Base-by-base conservation (phyloP, 1,140 invertebrate species). In the Homalodisca vitripennis region DNA sequence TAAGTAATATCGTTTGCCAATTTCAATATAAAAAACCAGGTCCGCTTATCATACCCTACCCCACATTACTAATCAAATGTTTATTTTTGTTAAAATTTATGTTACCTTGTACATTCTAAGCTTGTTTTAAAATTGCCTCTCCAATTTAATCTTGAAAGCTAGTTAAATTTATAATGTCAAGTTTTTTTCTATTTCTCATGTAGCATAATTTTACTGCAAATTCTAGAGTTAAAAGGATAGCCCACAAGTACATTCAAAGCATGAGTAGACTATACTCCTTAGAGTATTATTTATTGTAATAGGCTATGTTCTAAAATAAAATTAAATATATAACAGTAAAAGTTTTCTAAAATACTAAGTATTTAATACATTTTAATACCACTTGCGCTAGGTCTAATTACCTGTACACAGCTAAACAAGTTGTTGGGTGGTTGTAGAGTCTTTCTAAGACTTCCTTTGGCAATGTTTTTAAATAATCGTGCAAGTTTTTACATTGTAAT, bases 351-450 rank as follows among this genome's bases (percentile, higher is more conserved):
- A 3, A 3, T 53, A 13, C 3, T 6, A 6, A 3, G 3, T 24
- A 53, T 20, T 53, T n/a, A 53, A n/a, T 66, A 34, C 27, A 22
- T 3, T 12, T 46, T 17, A 6, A 57, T n/a, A n/a, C 24, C 20
- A 68, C n/a, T 53, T 53, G 31, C 12, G 68, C 51, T 68, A 32
- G 1, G 30, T 29, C 64, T 29, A 65, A 73, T 77, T 77, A 90
- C 86, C 92, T 85, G 75, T 91, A 95, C 27, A 98, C 94, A 17
- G 95, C 95, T 68, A 98, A 81, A 81, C 95, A 98, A 79, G 96
- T 97, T 6, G 95, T 92, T 3, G 96, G 94, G 82, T 96, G 93
- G 73, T 91, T 92, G 79, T 97, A 98, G 1, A 98, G 82, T 77
- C 88, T 91, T 74, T 97, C 93, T 27, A 98, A 80, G 31, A 90